Evolutionary conservation across 2,797 vertebrate species (phyloP).

Genomic region (Poliocrania exsul): DNA sequence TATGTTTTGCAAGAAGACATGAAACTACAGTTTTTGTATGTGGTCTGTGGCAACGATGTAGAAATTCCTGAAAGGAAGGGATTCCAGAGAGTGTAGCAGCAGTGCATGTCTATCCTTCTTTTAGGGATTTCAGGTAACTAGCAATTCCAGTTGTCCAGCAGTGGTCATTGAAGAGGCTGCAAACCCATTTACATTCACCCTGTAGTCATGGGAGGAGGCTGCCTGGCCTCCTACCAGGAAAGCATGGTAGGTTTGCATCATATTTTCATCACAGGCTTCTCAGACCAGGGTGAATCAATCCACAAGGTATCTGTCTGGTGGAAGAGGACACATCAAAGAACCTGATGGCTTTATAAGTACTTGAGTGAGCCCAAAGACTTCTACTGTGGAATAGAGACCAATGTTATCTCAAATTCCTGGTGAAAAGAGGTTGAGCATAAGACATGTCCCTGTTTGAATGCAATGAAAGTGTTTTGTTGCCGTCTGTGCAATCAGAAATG

Average conservation of each 20-base stretch:
- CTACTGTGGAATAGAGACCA: neutral
- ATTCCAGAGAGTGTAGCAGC: neutral
- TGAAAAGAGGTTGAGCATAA: neutral
- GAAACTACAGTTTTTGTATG: neutral
- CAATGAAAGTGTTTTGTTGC: neutral
- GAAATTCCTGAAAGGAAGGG: neutral
- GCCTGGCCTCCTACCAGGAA: neutral
- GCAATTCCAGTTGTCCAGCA: neutral
- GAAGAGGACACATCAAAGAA: neutral
- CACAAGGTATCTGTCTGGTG: neutral
- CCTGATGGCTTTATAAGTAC: neutral
- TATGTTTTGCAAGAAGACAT: neutral
- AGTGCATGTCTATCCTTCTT: too few relatives aligned
- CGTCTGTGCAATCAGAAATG: neutral
- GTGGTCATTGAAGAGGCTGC: neutral
- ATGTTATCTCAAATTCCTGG: neutral
- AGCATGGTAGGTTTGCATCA: fast-evolving
- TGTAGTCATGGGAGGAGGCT: neutral
- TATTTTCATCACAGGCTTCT: neutral
- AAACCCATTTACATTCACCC: neutral
- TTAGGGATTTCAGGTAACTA: too few relatives aligned
- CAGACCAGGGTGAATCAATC: neutral
- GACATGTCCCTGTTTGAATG: neutral
- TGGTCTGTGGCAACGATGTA: neutral
- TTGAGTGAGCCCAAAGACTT: neutral